Evolutionary conservation across 1,140 invertebrate species (phyloP).

Genomic region (Teleogryllus occipitalis): DNA sequence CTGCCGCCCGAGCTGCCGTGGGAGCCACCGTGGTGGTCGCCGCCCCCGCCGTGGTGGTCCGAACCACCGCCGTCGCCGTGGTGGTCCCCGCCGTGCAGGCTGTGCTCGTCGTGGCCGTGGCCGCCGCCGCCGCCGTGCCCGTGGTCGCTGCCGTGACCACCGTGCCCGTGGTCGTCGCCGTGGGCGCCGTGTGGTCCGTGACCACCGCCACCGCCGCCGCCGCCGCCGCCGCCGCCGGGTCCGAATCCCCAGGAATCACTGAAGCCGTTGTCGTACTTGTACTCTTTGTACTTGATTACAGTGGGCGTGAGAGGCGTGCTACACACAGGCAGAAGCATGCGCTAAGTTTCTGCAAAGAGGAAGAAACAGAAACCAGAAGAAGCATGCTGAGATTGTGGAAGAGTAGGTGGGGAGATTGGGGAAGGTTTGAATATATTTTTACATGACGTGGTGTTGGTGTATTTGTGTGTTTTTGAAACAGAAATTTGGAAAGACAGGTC

Average conservation of each 20-base stretch:
- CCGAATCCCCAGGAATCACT: neutral
- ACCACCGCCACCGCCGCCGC: too few species aligned
- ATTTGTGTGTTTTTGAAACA: too few species aligned
- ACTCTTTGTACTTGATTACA: slow-evolving; percentile 1
- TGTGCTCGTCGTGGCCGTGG: neutral
- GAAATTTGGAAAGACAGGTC: too few species aligned
- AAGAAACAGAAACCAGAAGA: neutral
- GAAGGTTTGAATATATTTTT: too few species aligned
- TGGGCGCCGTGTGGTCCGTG: neutral
- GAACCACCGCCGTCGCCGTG: neutral
- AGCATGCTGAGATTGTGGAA: neutral
- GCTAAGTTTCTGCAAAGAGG: neutral
- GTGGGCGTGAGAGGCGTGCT: neutral
- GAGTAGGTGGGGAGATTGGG: too few species aligned
- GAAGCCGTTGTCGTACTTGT: neutral
- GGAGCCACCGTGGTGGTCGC: too few species aligned
- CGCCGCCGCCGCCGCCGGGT: too few species aligned
- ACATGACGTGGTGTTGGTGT: too few species aligned
- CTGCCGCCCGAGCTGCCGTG: neutral
- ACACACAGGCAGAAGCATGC: slow-evolving; percentile 3
- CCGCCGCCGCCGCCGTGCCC: too few species aligned
- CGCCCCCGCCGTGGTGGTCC: too few species aligned
- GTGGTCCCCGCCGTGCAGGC: neutral
- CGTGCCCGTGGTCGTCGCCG: neutral
- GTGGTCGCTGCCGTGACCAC: neutral